These are phyloP conservation scores for Styela clava DNA, from an alignment of 23 tunicate species.

Conservation along the genomic window DNA sequence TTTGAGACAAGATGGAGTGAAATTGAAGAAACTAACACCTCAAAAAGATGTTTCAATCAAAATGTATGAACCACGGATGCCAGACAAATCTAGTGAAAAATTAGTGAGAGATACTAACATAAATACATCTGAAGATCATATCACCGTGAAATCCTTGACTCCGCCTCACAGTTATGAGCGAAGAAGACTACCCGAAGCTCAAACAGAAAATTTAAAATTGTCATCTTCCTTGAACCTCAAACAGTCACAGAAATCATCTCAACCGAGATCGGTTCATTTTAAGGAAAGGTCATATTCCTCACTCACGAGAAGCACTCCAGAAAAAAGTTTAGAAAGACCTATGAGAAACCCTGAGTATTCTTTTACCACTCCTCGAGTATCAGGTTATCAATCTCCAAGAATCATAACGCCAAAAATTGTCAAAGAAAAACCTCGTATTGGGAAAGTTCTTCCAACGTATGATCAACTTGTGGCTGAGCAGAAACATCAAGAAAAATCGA, in stretches of 20 bases:
- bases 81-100: not conserved
- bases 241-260: not conserved
- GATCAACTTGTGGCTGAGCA: constrained; percentile 10
- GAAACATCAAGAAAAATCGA: not conserved
- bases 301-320: not conserved
- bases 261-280: not conserved
- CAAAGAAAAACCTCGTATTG: not conserved
- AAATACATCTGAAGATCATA: not conserved
- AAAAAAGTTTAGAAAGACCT: not conserved
- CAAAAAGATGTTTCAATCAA: not conserved
- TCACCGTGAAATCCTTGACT: not conserved
- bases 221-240: not conserved
- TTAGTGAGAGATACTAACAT: not conserved
- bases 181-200: not conserved
- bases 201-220: too few species aligned
- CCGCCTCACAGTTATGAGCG: not conserved
- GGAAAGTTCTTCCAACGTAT: constrained; percentile 1
- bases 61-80: not conserved
- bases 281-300: not conserved
- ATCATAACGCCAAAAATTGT: constrained; percentile 14
- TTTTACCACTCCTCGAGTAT: constrained; percentile 13
- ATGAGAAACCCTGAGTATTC: not conserved
- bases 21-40: not conserved
- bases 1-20: not conserved
- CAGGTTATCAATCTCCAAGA: not conserved